Evolutionary conservation across 2,797 vertebrate genomes (phyloP), one percentile per base, ranked within the genome.

Genomic region (Oreochromis mossambicus): DNA sequence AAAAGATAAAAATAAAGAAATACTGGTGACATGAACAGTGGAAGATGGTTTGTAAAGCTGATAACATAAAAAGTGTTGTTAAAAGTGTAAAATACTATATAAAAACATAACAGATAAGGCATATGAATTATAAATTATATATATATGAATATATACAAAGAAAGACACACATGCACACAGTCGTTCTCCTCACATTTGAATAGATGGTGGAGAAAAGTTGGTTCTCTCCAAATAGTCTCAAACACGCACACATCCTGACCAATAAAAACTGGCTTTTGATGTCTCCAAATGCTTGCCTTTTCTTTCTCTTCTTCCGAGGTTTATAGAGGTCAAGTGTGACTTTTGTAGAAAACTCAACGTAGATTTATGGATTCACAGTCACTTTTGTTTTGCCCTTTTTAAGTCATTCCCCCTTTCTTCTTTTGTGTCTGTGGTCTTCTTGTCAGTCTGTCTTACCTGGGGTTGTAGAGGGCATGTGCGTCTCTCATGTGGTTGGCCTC

Each of bases 391-490:
- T 54, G 66, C 7, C 70, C 46, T 75, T 75, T 75, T 75, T 76
- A 32, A 55, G 61, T 61, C 38, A 43, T 56, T 66, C 48, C 77
- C 80, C 63, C 12, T 19, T 50, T 29, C 17, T 7, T 24, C n/a
- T 80, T 12, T 43, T 38, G 43, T 82, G 10, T 79, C 15, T 70
- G 12, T 68, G 32, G 8, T 51, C 4, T 9, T 36, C 70, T n/a
- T 68, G 8, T 68, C 82, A 46, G 75, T 78, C 6, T 29, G 50
- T 78, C 92, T 88, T 87, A 97, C 96, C 96, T 97, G 94, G 96
- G 96, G 92, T 96, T 97, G 96, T 96, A 97, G 91, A 96, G 96
- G 94, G 96, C 96, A 94, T 96, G 96, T 95, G 96, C 94, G 95
- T 96, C 96, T 95, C 96, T 95, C 96, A 96, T 95, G 95, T 96